Base-by-base conservation (phyloP, 2,888 invertebrate genomes). In the Tachina grossa region DNA sequence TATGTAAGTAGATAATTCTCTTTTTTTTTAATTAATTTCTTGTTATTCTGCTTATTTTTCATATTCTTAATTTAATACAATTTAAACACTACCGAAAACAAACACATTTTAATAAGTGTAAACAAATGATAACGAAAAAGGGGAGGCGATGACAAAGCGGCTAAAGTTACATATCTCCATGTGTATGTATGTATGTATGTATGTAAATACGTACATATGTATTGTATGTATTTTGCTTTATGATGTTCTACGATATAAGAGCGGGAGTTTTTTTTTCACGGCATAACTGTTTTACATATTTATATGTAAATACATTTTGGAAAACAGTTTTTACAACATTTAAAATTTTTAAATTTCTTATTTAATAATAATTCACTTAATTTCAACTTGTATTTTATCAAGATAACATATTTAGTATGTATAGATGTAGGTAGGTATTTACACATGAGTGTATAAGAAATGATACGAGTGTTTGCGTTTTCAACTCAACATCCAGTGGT, bases 11-110 rank as follows among this genome's bases (percentile, higher is more conserved):
- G 19, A 72, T 45, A 65, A 22, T 22, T 65, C 47, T 65, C 22
- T 22, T 65, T 47, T 47, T 14, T 14, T 31, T 31, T 14, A 51
- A 16, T 63, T 6, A 19, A 14, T 2, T 41, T 43, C 72, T 57
- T 47, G 16, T 49, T 79, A 65, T 79, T 65, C 22, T 65, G 55
- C 31, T 16, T 61, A 78, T 59, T 53, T 77, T 59, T 41, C 59
- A 68, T 66, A 22, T 78, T 63, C 66, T 65, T 78, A 66, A 71
- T 72, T 82, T 47, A 65, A 55, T 74, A 45, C 43, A 31, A 83
- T 74, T 82, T 69, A 81, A 85, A 59, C 65, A 75, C 41, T 6
- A 84, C 16, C 57, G 10, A 41, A 11, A 57, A 77, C 77, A 80
- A 69, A 72, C 43, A 65, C 59, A 71, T 68, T 51, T 65, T 78